Percentiles rank a stretch among this genome's conserved stretches.
Conservation (phyloP, 1,140 invertebrate genomes). For the Drosophila gunungcola region DNA sequence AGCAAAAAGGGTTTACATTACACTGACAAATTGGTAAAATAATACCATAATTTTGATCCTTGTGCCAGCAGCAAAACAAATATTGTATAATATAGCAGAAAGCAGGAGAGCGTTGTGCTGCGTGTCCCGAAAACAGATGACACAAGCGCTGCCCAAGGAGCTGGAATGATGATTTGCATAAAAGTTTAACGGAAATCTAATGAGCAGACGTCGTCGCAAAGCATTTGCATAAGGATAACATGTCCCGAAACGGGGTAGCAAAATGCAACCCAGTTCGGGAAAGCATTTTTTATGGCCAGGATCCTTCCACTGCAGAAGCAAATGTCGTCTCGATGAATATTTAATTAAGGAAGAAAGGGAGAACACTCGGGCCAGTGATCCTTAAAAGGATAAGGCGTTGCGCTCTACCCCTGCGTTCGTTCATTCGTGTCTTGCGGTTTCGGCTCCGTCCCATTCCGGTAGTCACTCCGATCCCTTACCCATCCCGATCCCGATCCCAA, state of each 20-base stretch:
- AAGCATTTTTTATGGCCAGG: constrained; percentile 43
- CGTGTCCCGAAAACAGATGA: constrained; percentile 64
- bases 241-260: constrained; percentile 51
- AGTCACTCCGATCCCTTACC: constrained; percentile 7
- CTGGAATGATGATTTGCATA: constrained; percentile 65
- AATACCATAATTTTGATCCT: constrained; percentile 76
- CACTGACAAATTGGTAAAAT: constrained; percentile 80
- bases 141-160: constrained; percentile 24
- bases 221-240: constrained; percentile 49
- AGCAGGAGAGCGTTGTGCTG: constrained; percentile 3
- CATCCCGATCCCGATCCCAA: constrained; percentile 7
- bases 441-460: constrained; percentile 35
- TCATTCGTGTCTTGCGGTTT: constrained; percentile 59
- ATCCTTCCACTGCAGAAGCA: constrained; percentile 43
- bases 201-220: constrained; percentile 45
- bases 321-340: constrained; percentile 80
- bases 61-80: constrained; percentile 68
- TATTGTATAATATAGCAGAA: constrained; percentile 74
- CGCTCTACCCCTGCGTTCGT: constrained; percentile 51
- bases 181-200: constrained; percentile 80
- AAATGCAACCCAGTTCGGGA: constrained; percentile 41
- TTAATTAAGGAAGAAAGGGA: constrained; percentile 63
- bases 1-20: constrained; percentile 59
- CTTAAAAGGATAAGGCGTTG: constrained; percentile 53
- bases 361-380: constrained; percentile 48